A percentile compares a stretch with the other conserved stretches of the same genome.
phyloP scores from a whole-genome alignment of 2,888 invertebrate genomes.

The Pyrrhosoma nymphula region DNA sequence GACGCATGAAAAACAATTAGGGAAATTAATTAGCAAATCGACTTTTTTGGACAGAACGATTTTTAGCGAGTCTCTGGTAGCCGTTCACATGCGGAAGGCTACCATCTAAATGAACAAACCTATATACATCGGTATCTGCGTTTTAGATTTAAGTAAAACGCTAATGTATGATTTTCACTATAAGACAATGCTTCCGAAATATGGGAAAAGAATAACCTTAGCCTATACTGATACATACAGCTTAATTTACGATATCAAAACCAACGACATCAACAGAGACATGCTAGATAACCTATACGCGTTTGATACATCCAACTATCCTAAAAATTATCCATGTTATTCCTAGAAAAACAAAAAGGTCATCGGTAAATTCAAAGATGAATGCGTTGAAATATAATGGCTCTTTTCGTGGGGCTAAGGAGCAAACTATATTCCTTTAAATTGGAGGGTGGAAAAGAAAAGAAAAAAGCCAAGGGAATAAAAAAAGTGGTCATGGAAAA shows the following conservation, averaged over 20 bases:
- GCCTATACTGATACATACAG: not conserved
- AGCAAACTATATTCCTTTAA: not conserved
- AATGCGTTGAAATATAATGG: not conserved
- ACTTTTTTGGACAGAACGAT: not conserved
- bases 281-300: too few relatives aligned
- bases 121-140: constrained; percentile 72
- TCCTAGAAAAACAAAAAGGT: not conserved
- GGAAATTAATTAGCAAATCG: not conserved
- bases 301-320: too few relatives aligned
- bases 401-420: too few relatives aligned
- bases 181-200: not conserved
- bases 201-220: not conserved
- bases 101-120: constrained; percentile 63
- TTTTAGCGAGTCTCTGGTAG: not conserved
- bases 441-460: not conserved
- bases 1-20: too few relatives aligned
- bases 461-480: not conserved
- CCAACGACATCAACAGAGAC: too few relatives aligned
- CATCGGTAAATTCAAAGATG: not conserved
- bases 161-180: constrained; percentile 72
- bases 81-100: not conserved
- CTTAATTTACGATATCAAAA: not conserved
- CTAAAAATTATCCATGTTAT: too few relatives aligned
- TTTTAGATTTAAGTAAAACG: constrained; percentile 73
- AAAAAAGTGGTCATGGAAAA: not conserved